A percentile compares a stretch with the other conserved stretches of the same genome.
Evolutionary conservation across 2,888 invertebrate genomes (phyloP).

Genomic region (Bruchidius siliquastri): DNA sequence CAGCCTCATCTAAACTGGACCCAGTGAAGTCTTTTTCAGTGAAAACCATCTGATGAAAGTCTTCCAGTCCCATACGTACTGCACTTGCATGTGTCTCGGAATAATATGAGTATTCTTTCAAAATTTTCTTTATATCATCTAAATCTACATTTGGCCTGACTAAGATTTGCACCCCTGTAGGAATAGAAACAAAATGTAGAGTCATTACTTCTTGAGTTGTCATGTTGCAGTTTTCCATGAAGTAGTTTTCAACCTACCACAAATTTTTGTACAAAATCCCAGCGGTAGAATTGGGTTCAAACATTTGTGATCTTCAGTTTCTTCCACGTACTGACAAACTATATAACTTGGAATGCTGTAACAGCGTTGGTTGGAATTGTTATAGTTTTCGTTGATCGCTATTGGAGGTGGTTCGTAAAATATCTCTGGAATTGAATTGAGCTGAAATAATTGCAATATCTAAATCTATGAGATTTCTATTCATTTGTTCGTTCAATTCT

Average conservation of each 20-base stretch:
- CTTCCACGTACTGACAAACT: background rate
- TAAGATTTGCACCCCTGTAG: background rate
- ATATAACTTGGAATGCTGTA: background rate
- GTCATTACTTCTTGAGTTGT: no score
- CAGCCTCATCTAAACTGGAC: background rate
- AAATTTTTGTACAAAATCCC: conserved; percentile 1
- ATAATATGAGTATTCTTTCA: background rate
- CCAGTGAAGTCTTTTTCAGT: background rate
- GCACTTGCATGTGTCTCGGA: background rate
- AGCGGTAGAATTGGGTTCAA: background rate
- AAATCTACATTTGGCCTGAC: background rate
- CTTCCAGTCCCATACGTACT: background rate
- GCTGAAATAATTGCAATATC: no score
- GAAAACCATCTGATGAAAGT: background rate
- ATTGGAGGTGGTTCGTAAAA: background rate
- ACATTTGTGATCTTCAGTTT: background rate
- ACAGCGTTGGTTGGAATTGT: background rate
- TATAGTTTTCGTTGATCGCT: background rate
- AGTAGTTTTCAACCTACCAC: background rate
- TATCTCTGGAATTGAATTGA: background rate
- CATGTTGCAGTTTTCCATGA: no score
- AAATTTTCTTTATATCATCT: background rate
- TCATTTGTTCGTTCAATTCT: no score
- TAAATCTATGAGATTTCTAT: no score
- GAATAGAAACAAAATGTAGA: background rate